A percentile compares a stretch with the other conserved stretches of the same genome.
Evolutionary conservation across 2,888 invertebrate genomes (phyloP).

Genomic region (Caenorhabditis afra): DNA sequence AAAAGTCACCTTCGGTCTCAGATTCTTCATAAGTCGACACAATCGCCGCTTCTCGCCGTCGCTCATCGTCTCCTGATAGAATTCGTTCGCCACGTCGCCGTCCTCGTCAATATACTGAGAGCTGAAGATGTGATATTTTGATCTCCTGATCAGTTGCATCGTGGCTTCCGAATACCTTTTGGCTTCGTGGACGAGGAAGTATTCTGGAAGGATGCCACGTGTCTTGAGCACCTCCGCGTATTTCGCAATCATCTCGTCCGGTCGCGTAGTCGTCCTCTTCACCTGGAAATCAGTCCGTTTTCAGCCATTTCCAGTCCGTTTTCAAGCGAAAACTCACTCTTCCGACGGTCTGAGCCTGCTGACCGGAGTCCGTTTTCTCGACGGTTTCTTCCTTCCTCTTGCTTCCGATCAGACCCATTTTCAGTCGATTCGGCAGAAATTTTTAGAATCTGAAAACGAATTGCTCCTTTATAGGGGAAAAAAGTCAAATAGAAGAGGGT

Average conservation of each 20-base stretch:
- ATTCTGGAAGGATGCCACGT: constrained; percentile 64
- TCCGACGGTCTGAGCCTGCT: constrained; percentile 18
- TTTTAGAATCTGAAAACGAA: not conserved
- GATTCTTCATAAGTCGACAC: constrained; percentile 57
- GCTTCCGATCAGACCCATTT: constrained; percentile 46
- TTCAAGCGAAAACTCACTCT: constrained; percentile 12
- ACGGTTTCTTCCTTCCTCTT: constrained; percentile 33
- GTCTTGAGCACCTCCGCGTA: constrained; percentile 62
- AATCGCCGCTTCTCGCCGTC: constrained; percentile 56
- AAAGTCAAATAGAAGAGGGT: no score
- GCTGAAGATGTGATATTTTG: no score
- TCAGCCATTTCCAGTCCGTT: no score
- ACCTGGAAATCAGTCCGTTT: constrained; percentile 25
- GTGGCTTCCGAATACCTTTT: constrained; percentile 47
- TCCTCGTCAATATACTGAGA: constrained; percentile 84
- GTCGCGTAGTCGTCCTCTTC: constrained; percentile 28
- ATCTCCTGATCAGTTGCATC: no score
- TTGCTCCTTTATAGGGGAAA: not conserved
- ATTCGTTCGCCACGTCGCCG: constrained; percentile 84
- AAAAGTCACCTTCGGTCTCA: constrained; percentile 65
- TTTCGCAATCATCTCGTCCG: constrained; percentile 49
- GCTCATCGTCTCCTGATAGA: constrained; percentile 82
- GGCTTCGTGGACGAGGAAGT: constrained; percentile 63
- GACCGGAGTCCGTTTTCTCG: not conserved
- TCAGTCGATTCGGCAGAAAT: not conserved